Evolutionary conservation across 2,113 vertebrate genomes (phyloP), one percentile per base, ranked within the genome.

Genomic region (Heloderma charlesbogerti): DNA sequence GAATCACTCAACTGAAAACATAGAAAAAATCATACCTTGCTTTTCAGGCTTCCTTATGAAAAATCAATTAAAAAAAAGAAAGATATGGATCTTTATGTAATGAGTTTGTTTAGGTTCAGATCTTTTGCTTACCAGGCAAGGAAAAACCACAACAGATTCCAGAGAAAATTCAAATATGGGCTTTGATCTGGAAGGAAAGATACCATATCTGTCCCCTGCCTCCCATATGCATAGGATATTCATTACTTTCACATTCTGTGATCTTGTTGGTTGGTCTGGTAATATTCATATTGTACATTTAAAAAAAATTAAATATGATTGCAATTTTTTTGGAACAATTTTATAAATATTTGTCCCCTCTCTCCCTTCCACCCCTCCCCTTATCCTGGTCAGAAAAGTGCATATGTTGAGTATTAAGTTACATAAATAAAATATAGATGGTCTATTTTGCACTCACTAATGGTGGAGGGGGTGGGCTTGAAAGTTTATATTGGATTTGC

Each of bases 131-230:
- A 85, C 71, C 88, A 86, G 45, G 1, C 6, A 93, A 91, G 6
- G 40, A 94, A 91, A 93, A 12, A 20, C 72, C 86, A 89, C 45
- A 93, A 45, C 54, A 89, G 40, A 48, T 86, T 29, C 9, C 87
- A 18, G 0, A 91, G 75, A 90, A 91, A 79, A 67, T 80, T 83
- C 63, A 94, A 93, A 79, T 66, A 0, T 86, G 90, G 31, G 83
- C 79, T 89, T 90, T 34, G 5, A 6, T 92, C 80, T 92, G 79
- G 57, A 69, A 22, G 85, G 86, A 80, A 84, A 3, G 25, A 5
- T 45, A 40, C 77, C 3, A 0, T 0, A 91, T 89, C 92, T 0
- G 5, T 89, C 88, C 27, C 9, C 25, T 29, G 45, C 3, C 8
- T 91, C 15, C 0, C 25, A 83, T 48, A 16, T 72, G 15, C 88